phyloP scores from a whole-genome alignment of 2,888 invertebrate genomes.

The Hypolimnas misippus region DNA sequence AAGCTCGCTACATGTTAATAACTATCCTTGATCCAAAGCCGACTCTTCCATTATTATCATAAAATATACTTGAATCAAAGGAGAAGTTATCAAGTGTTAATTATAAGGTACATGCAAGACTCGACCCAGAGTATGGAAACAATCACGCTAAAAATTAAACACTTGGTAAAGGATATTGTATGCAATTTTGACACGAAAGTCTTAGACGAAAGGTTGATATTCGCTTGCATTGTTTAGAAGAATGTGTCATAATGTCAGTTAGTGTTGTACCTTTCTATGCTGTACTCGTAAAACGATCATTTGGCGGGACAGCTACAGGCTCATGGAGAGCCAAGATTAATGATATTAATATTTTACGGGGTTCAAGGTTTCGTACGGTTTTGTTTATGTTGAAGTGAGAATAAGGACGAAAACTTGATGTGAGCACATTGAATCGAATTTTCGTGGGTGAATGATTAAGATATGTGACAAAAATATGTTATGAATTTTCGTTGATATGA shows the following conservation, averaged over 20 bases:
- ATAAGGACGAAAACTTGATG: conserved; percentile 13
- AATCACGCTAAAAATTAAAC: conserved; percentile 17
- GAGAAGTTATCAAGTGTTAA: conserved; percentile 54
- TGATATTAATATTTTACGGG: conserved; percentile 37
- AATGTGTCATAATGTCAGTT: conserved; percentile 16
- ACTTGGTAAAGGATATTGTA: conserved; percentile 8
- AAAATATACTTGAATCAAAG: conserved; percentile 50
- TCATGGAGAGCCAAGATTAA: conserved; percentile 39
- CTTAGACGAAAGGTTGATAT: conserved; percentile 18
- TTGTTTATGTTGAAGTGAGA: conserved; percentile 17
- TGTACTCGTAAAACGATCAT: conserved; percentile 46
- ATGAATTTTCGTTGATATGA: too few relatives aligned
- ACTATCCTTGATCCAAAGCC: conserved; percentile 46
- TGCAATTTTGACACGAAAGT: conserved; percentile 23
- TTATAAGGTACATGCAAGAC: conserved; percentile 48
- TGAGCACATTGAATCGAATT: not conserved
- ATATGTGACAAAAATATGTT: not conserved
- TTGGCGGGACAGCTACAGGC: conserved; percentile 37
- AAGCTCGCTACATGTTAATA: conserved; percentile 40
- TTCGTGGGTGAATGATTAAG: not conserved
- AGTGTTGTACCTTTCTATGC: conserved; percentile 32
- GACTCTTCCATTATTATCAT: conserved; percentile 49
- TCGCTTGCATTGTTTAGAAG: conserved; percentile 10
- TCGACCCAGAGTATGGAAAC: conserved; percentile 14
- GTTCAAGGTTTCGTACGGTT: conserved; percentile 10